Conservation (phyloP, 2,113 vertebrate species). For the Seriola rivoliana region DNA sequence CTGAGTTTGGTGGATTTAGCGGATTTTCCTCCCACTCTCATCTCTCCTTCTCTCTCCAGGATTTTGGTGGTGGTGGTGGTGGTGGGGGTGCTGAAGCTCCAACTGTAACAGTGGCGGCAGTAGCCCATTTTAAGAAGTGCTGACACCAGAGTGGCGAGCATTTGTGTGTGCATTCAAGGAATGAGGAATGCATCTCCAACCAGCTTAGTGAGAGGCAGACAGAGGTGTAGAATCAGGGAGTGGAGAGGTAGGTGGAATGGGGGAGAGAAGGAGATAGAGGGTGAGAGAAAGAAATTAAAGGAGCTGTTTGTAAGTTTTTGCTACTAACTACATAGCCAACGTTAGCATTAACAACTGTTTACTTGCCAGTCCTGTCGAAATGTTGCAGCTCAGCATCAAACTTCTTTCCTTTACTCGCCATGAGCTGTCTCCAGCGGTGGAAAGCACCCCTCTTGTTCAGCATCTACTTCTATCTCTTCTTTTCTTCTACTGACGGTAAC, state of each 20-base stretch:
- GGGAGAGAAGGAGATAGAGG: background rate
- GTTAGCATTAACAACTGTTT: too few species aligned
- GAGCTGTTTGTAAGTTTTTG: too few species aligned
- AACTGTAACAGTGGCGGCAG: conserved; percentile 52
- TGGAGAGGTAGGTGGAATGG: background rate
- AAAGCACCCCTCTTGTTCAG: too few species aligned
- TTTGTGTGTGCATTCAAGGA: conserved; percentile 78
- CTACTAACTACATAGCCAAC: too few species aligned
- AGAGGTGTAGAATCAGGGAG: conserved; percentile 4
- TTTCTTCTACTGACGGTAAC: too few species aligned
- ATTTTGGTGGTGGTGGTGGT: conserved; percentile 21
- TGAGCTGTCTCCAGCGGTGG: too few species aligned
- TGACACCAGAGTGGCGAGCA: conserved; percentile 71
- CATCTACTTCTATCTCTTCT: too few species aligned
- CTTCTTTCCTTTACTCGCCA: too few species aligned
- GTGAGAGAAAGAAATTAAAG: background rate
- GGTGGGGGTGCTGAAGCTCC: conserved; percentile 28
- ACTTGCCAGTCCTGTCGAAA: too few species aligned
- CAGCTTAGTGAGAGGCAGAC: conserved; percentile 59
- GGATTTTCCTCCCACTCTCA: conserved; percentile 71
- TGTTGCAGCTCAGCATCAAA: too few species aligned
- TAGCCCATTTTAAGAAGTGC: conserved; percentile 79
- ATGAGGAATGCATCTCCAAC: conserved; percentile 66
- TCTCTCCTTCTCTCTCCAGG: conserved; percentile 48
- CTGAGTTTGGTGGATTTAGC: conserved; percentile 75